Conservation (phyloP, 1,140 invertebrate genomes). For the Amphibalanus amphitrite region DNA sequence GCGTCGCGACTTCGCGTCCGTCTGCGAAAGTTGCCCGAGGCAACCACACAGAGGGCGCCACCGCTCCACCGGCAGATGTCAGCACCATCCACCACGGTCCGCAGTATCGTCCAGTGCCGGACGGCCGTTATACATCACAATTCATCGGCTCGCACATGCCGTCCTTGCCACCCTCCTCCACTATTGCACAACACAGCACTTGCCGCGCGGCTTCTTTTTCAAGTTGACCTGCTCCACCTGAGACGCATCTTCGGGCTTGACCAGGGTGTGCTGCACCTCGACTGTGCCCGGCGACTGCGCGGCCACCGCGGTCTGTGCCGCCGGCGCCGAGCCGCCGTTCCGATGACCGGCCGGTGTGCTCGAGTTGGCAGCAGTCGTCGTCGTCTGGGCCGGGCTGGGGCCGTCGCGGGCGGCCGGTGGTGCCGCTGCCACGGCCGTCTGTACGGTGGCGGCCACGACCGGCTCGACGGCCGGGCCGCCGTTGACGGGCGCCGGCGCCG, state of each 20-base stretch:
- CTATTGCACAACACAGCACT: slow-evolving; percentile 39
- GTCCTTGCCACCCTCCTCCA: neutral
- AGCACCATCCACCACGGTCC: neutral
- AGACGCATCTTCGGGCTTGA: slow-evolving; percentile 42
- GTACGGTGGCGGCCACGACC: neutral
- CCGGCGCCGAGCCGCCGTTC: slow-evolving; percentile 24
- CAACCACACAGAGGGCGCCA: neutral
- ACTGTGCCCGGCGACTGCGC: slow-evolving; percentile 29
- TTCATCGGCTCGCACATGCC: neutral
- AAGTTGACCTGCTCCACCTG: slow-evolving; percentile 67
- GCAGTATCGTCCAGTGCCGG: neutral
- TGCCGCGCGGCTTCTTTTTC: slow-evolving; percentile 69
- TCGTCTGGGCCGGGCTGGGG: neutral
- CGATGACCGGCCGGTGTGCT: neutral
- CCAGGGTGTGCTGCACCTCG: slow-evolving; percentile 51
- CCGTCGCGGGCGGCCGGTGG: neutral
- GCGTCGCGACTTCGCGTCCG: neutral
- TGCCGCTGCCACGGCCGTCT: neutral
- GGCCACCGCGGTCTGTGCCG: slow-evolving; percentile 19
- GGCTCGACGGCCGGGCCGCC: neutral
- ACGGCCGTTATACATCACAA: neutral
- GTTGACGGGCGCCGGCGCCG: neutral
- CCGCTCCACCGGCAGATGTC: neutral
- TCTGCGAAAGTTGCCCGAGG: neutral
- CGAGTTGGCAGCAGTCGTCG: neutral